Base-by-base conservation (phyloP, 2,113 vertebrate species). In the Struthidea cinerea region DNA sequence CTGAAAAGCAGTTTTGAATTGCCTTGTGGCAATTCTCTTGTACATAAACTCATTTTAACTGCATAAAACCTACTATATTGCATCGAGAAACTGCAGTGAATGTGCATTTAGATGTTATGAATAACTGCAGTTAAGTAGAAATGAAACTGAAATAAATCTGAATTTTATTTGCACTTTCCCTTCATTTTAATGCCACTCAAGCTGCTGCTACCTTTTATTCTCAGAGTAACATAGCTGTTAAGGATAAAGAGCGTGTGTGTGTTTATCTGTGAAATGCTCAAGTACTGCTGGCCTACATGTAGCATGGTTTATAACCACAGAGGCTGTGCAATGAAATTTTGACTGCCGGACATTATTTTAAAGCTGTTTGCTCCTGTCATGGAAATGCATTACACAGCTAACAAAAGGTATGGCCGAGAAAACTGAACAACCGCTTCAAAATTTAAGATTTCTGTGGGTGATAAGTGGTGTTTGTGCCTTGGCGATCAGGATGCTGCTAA, bases 71-170 rank as follows among this genome's bases (percentile, higher is more conserved):
- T 94, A 81, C 93, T 95, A 84, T 93, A 94, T 94, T 97, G 97
- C 97, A 97, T 95, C 94, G 84, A 97, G 96, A 95, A 97, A 91
- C 85, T 88, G 91, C 97, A 91, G 91, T 18, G 81, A 93, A 93
- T 96, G 96, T 93, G 91, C 97, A 96, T 97, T 97, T 97, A 97
- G 96, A 96, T 95, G 94, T 97, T 98, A 96, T 96, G 96, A 97
- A 96, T 97, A 97, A 98, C 94, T 96, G 97, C 97, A 97, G 93
- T 95, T 97, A 97, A 96, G 87, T 90, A 80, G 93, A 95, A 97
- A 96, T 83, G 94, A 96, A 96, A 95, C 93, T 50, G 92, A 96
- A 97, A 97, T 97, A 97, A 97, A 98, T 98, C 96, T 97, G 98
- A 96, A 96, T 98, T 98, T 97, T 97, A 97, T 97, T 97, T 97